Percentiles rank a stretch among this genome's conserved stretches.
These are phyloP conservation scores for Prunella strophiata DNA, from an alignment of 2,797 vertebrate genomes.

Conservation along the genomic window DNA sequence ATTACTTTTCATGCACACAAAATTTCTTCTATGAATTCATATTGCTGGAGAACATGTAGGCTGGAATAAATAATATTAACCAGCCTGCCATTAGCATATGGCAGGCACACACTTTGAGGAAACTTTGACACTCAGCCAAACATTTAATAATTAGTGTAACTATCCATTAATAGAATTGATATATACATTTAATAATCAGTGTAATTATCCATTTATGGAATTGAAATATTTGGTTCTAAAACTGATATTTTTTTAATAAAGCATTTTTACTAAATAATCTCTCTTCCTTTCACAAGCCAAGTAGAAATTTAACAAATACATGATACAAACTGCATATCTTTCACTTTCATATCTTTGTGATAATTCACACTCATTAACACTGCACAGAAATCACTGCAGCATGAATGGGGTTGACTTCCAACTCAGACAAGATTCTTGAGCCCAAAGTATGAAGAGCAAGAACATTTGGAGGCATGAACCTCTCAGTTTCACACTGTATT, in stretches of 20 bases:
- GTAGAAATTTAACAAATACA: not conserved
- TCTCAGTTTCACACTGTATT: not conserved
- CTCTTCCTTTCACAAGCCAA: not conserved
- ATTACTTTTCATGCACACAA: not conserved
- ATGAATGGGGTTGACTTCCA: not conserved
- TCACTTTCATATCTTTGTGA: not conserved
- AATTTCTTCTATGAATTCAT: not conserved
- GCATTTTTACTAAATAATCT: not conserved
- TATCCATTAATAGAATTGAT: conserved; percentile 2
- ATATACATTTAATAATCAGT: not conserved
- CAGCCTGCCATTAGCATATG: conserved; percentile 45
- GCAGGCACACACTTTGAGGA: conserved; percentile 6
- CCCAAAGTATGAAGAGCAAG: not conserved
- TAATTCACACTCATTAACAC: not conserved
- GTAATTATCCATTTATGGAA: not conserved
- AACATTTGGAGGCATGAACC: not conserved
- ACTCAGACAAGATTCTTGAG: not conserved
- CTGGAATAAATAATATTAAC: conserved; percentile 37
- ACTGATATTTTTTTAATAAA: not conserved
- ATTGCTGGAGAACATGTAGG: conserved; percentile 6
- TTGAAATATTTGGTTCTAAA: not conserved
- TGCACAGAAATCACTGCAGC: not conserved
- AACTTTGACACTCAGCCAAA: conserved; percentile 17
- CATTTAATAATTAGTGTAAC: conserved; percentile 14
- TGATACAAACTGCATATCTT: not conserved